A percentile compares a stretch with the other conserved stretches of the same genome.
These are phyloP conservation scores for Cotesia chilonis DNA, from an alignment of 1,140 invertebrate species.

Conservation along the genomic window DNA sequence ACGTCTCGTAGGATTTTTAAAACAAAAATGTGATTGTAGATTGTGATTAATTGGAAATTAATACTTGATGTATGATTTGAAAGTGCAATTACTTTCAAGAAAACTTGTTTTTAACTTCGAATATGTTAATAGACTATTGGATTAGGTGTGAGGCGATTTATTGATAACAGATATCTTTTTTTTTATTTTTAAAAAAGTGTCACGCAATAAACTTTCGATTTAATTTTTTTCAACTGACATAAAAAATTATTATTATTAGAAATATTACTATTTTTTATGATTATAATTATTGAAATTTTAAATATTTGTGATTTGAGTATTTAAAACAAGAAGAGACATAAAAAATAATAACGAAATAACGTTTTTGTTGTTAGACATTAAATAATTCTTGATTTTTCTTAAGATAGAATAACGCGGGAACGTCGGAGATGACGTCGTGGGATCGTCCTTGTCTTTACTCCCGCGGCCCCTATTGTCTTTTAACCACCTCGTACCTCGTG, in stretches of 20 bases:
- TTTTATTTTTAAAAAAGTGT: neutral
- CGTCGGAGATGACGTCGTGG: slow-evolving; percentile 51
- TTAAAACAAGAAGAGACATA: neutral
- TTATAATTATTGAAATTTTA: neutral
- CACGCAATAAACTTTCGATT: too few species aligned
- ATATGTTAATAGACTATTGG: too few species aligned
- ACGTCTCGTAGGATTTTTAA: too few species aligned
- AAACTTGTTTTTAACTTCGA: too few species aligned
- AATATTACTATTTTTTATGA: neutral
- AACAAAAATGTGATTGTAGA: too few species aligned
- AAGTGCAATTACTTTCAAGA: too few species aligned
- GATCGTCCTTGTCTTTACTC: slow-evolving; percentile 62
- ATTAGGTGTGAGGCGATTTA: too few species aligned
- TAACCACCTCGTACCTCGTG: slow-evolving; percentile 34
- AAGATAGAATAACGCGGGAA: slow-evolving; percentile 30
- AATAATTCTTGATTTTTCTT: slow-evolving; percentile 36
- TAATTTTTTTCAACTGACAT: too few species aligned
- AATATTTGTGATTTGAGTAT: neutral
- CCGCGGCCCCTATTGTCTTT: slow-evolving; percentile 59
- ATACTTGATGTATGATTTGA: too few species aligned
- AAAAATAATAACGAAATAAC: slow-evolving; percentile 22
- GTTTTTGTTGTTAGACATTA: slow-evolving; percentile 3
- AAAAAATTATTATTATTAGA: too few species aligned
- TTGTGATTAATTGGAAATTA: too few species aligned
- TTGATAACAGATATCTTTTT: too few species aligned